Evolutionary conservation across 2,888 invertebrate species (phyloP), one percentile per base, ranked within the genome.

Genomic region (Hybos culiciformis): DNA sequence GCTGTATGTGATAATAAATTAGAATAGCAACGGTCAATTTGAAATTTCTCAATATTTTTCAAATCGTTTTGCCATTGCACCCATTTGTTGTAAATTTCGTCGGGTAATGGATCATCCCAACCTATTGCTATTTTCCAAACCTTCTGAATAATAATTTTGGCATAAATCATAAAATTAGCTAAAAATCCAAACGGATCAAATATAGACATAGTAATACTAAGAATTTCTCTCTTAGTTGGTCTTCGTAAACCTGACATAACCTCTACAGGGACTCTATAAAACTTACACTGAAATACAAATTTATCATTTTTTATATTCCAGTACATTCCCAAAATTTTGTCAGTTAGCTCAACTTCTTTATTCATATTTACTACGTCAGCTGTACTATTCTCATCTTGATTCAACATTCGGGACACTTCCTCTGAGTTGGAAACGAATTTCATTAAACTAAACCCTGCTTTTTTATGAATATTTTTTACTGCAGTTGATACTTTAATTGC

Each of bases 251-350:
- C n/a, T n/a, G n/a, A n/a, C n/a, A n/a, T n/a, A n/a, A n/a, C n/a
- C n/a, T n/a, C n/a, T n/a, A n/a, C n/a, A n/a, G n/a, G n/a, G n/a
- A n/a, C n/a, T n/a, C n/a, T n/a, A n/a, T n/a, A n/a, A n/a, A n/a
- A n/a, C n/a, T n/a, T n/a, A n/a, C n/a, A n/a, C n/a, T n/a, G n/a
- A n/a, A n/a, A n/a, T n/a, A n/a, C n/a, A n/a, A n/a, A n/a, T n/a
- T n/a, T n/a, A n/a, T n/a, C n/a, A n/a, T n/a, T n/a, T n/a, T n/a
- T n/a, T n/a, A n/a, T n/a, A 7, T 50, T 46, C 53, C 54, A 53
- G 12, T 43, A 43, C 39, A 55, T 38, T 1, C 53, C 54, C 12
- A 56, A 29, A 9, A 51, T 43, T 31, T 49, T 48, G 14, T 51
- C 48, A 8, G 24, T 20, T 14, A 43, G 19, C 4, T 46, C 41